Base-by-base conservation (phyloP, 1,140 invertebrate species). In the Microplitis demolitor region DNA sequence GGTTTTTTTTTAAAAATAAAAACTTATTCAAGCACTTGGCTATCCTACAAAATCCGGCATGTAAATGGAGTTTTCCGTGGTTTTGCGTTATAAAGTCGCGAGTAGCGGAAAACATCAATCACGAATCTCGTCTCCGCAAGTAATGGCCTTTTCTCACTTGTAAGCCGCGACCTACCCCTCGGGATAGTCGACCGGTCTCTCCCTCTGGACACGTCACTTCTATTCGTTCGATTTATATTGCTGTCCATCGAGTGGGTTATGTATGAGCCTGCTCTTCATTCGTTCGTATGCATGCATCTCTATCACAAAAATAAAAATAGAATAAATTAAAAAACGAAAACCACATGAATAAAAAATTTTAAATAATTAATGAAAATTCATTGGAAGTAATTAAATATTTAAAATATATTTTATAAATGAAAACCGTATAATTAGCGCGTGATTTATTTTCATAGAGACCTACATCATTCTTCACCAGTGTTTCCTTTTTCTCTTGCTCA, bases 191-290 rank as follows among this genome's bases (percentile, higher is more conserved):
- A 14, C 16, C 34, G 4, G 13, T 56, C 14, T 37, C 64, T 54
- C 51, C 34, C 33, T 54, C 63, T 61, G 64, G 63, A 66, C 71
- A 72, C 64, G 71, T 61, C 54, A 58, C 50, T n/a, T 45, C 39
- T 45, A 45, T 24, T 33, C 35, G 60, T 50, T 72, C 71, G 71
- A 73, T 73, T 73, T 73, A 73, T 73, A 73, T 66, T 66, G 63
- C 14, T 16, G 6, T 34, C 34, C 45, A 66, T 66, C 31, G 39
- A 45, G 5, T 3, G 11, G 39, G 39, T 69, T 61, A 69, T 69
- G 13, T 56, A 60, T 56, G 34, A 35, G 11, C 45, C 56, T 33
- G 11, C 16, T 24, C 24, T 54, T n/a, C 9, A 54, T 54, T 14
- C 13, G 2, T 54, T n/a, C 5, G n/a, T n/a, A n/a, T 24, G 16